A percentile compares a stretch with the other conserved stretches of the same genome.
Evolutionary conservation across 2,888 invertebrate genomes (phyloP).

Genomic region (Lepidonotus clava): DNA sequence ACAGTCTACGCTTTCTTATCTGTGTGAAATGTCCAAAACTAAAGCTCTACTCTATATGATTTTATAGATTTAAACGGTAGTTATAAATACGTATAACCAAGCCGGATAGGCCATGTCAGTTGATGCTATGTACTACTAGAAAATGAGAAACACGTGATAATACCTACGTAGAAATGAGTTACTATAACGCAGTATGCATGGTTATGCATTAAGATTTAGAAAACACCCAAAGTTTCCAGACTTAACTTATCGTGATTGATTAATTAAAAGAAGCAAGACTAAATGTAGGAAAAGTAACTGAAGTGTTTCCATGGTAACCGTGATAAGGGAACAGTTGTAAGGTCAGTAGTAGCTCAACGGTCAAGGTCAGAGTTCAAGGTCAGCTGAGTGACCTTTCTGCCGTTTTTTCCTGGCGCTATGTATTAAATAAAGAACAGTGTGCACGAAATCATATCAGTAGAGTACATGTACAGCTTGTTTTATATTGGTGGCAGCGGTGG

Average conservation of each 20-base stretch:
- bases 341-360: not conserved
- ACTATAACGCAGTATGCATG: too few relatives aligned
- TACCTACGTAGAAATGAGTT: too few relatives aligned
- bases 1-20: too few relatives aligned
- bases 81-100: too few relatives aligned
- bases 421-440: too few relatives aligned
- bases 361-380: not conserved
- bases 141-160: too few relatives aligned
- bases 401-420: too few relatives aligned
- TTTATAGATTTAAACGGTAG: too few relatives aligned
- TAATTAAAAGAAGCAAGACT: not conserved
- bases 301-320: constrained; percentile 3
- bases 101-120: too few relatives aligned
- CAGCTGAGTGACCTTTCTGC: not conserved
- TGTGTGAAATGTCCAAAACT: too few relatives aligned
- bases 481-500: not conserved
- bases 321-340: not conserved
- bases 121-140: too few relatives aligned
- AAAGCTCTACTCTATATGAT: too few relatives aligned
- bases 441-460: constrained; percentile 14
- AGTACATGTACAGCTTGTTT: not conserved
- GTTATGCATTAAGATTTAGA: not conserved
- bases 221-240: constrained; percentile 37
- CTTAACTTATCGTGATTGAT: not conserved
- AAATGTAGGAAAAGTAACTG: not conserved